phyloP scores from a whole-genome alignment of 1,140 invertebrate species.

The Hylaeus volcanicus region DNA sequence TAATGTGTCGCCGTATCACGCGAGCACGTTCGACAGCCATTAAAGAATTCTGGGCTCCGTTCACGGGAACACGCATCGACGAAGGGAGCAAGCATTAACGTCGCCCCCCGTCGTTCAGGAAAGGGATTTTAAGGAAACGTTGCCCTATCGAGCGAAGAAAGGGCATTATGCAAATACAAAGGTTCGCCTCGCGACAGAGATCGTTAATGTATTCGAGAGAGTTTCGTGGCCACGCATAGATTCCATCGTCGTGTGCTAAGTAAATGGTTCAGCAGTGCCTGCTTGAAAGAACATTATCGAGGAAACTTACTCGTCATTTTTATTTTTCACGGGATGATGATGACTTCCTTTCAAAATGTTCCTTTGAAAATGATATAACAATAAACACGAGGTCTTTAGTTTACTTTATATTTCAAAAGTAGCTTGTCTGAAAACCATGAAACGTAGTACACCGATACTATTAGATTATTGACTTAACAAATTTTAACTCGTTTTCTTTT shows the following conservation, averaged over 20 bases:
- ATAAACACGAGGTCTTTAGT: too few relatives aligned
- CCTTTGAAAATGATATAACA: too few relatives aligned
- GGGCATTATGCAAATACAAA: slow-evolving; percentile 44
- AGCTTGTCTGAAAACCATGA: too few relatives aligned
- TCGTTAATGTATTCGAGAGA: slow-evolving; percentile 27
- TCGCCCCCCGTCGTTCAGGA: neutral
- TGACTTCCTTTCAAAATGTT: too few relatives aligned
- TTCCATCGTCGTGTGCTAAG: neutral
- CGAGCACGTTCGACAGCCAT: slow-evolving; percentile 54
- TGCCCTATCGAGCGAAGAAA: slow-evolving; percentile 17
- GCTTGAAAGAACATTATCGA: too few relatives aligned
- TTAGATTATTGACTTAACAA: too few relatives aligned
- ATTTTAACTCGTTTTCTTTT: too few relatives aligned
- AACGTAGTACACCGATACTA: too few relatives aligned
- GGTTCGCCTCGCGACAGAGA: neutral
- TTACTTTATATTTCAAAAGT: too few relatives aligned
- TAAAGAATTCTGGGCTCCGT: slow-evolving; percentile 39
- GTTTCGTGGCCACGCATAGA: neutral
- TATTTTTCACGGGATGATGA: too few relatives aligned
- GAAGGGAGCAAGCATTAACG: slow-evolving; percentile 4
- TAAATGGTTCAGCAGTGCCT: neutral
- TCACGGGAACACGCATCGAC: slow-evolving; percentile 7
- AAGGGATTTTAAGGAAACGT: slow-evolving; percentile 46
- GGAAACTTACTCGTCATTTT: too few relatives aligned
- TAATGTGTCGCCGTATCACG: slow-evolving; percentile 56